Evolutionary conservation across 64 coral and sea anemone genomes (phyloP), one percentile per base, ranked within the genome.

Genomic region (Montipora foliosa): DNA sequence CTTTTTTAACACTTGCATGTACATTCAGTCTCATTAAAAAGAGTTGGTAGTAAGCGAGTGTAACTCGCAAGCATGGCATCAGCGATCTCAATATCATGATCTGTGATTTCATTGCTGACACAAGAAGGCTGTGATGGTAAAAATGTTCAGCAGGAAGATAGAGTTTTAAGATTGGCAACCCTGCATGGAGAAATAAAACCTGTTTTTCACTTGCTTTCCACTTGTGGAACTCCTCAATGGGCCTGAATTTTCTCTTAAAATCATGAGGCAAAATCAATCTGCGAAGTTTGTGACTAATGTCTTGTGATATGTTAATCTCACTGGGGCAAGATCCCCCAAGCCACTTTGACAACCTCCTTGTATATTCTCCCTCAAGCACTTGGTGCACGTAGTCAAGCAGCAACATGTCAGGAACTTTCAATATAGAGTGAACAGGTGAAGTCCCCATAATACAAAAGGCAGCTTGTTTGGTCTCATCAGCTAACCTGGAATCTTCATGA

Each of bases 181-280:
- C 84, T 81, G 29, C 77, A 88, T 96, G 95, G 16, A 96, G 95
- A 84, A 96, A 96, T 14, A 96, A 25, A 25, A 17, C 78, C 44
- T 96, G 95, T 37, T 96, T 96, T 84, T 96, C 95, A 83, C 79
- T 93, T 68, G 90, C 95, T 89, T 96, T 96, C 90, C 95, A 96
- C 79, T 85, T 92, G 9, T 62, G 16, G 64, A 96, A 96, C 48
- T 96, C 90, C 71, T 96, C 87, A 13, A 96, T 12, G 21, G 86
- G 77, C 44, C 95, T 88, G 74, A 89, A 90, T 77, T 93, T 92
- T 46, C 90, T 58, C 44, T 93, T 96, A 49, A 96, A 96, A 50
- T 96, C 90, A 96, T 96, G 86, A 69, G 90, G 95, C 48, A 96
- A 58, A n/a, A 15, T 67, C 8, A 89, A 70, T 10, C 8, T 70